These are phyloP conservation scores for Umimayanthus chanpuru DNA, from an alignment of 92 coral and sea anemone genomes.

Conservation along the genomic window DNA sequence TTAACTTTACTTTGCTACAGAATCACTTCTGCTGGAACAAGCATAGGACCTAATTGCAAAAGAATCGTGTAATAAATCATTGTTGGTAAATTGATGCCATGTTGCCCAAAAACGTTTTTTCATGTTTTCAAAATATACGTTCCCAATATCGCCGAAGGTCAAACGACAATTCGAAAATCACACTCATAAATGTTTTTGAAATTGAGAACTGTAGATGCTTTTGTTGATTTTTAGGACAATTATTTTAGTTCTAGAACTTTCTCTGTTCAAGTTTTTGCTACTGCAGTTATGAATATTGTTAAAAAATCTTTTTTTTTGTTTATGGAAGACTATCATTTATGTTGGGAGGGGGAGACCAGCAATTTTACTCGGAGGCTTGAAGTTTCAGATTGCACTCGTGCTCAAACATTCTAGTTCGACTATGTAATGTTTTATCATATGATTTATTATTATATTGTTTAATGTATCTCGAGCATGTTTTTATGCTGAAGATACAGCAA, in stretches of 20 bases:
- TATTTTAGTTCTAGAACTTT: too few species aligned
- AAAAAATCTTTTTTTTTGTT: too few species aligned
- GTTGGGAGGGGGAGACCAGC: too few species aligned
- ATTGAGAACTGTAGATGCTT: background rate
- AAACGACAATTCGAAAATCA: background rate
- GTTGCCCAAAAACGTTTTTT: background rate
- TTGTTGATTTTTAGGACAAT: background rate
- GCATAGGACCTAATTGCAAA: background rate
- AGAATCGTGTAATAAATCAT: background rate
- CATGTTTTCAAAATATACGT: background rate
- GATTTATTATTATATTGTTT: too few species aligned
- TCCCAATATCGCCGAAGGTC: background rate
- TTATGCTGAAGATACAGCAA: too few species aligned
- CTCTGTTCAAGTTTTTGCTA: background rate
- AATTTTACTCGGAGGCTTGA: too few species aligned
- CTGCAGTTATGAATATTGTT: background rate
- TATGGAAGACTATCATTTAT: too few species aligned
- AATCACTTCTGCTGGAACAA: background rate
- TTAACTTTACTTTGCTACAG: too few species aligned
- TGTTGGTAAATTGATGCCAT: background rate
- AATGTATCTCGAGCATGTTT: too few species aligned
- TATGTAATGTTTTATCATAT: too few species aligned
- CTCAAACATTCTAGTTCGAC: too few species aligned
- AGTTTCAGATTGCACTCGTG: too few species aligned
- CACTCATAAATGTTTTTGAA: background rate